Evolutionary conservation across 2,888 invertebrate species (phyloP).

Genomic region (Caradrina kadenii): DNA sequence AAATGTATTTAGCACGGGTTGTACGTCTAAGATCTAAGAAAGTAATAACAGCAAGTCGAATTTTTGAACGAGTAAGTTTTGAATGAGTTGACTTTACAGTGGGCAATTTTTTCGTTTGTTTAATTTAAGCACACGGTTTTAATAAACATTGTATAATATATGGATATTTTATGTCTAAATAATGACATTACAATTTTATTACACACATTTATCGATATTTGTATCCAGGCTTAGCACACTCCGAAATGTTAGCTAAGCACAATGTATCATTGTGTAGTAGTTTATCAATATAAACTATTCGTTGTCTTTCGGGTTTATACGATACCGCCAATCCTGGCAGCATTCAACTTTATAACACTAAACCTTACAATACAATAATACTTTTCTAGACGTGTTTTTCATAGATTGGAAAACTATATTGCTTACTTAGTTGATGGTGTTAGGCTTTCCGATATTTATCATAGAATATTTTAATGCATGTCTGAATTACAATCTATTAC

Average conservation of each 20-base stretch:
- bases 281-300: slow-evolving; percentile 1
- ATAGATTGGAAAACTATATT: neutral
- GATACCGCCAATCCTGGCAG: neutral
- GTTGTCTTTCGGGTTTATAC: neutral
- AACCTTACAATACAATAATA: too few relatives aligned
- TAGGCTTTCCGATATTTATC: slow-evolving; percentile 31
- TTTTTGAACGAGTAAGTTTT: slow-evolving; percentile 21
- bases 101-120: slow-evolving; percentile 34
- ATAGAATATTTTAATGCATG: slow-evolving; percentile 33
- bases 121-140: neutral
- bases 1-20: slow-evolving; percentile 19
- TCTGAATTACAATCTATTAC: slow-evolving; percentile 30
- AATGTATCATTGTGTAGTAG: neutral
- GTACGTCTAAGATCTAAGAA: slow-evolving; percentile 20
- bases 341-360: neutral
- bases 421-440: slow-evolving; percentile 30
- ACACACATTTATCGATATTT: slow-evolving; percentile 11
- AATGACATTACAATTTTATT: slow-evolving; percentile 27
- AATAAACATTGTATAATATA: slow-evolving; percentile 20
- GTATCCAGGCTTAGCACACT: slow-evolving; percentile 32
- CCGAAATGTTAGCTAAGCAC: slow-evolving; percentile 2
- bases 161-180: slow-evolving; percentile 24
- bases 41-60: slow-evolving; percentile 8
- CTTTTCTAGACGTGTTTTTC: neutral
- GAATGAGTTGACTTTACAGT: slow-evolving; percentile 31